Base-by-base conservation (phyloP, 2,888 invertebrate genomes). In the Cantharis flavilabris region DNA sequence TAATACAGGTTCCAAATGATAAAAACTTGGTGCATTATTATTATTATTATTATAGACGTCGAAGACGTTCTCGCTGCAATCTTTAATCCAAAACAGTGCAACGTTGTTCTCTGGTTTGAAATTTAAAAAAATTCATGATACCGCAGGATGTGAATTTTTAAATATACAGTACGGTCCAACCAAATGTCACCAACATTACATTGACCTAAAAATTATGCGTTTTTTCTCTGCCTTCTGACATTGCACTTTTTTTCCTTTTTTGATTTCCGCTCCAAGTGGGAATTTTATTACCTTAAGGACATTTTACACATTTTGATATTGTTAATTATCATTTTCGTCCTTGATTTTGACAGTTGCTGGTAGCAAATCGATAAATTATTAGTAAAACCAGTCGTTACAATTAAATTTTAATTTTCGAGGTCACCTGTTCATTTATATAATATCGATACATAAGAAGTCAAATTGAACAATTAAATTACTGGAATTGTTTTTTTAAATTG, bases 391-490 rank as follows among this genome's bases (percentile, higher is more conserved):
- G 65, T 67, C 20, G n/a, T 20, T 67, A 67, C 26, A 67, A 67
- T 67, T 67, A 67, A 67, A 67, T 23, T 20, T 67, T n/a, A 67
- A 23, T 67, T 64, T 67, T 67, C 23, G 65, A 67, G 65, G 65
- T 67, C n/a, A 67, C 65, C 49, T 49, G 49, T 49, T 11, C 49
- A 7, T 49, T 49, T 49, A 49, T 49, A 49, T 49, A 49, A 49
- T 49, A 49, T 49, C 49, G 49, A 49, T 49, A 49, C n/a, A n/a
- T 49, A 49, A 49, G 49, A 49, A 49, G n/a, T 49, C n/a, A n/a
- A 49, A 49, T 49, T 49, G 9, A 49, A 49, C 49, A 49, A 49
- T 49, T 49, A 49, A 49, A 49, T 49, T 49, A 49, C 49, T 49
- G 49, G 49, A 49, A 49, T 49, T 49, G 49, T 49, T 49, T 49